A percentile compares a stretch with the other conserved stretches of the same genome.
Evolutionary conservation across 2,797 vertebrate species (phyloP).

Genomic region (Leptatherina wallacei): DNA sequence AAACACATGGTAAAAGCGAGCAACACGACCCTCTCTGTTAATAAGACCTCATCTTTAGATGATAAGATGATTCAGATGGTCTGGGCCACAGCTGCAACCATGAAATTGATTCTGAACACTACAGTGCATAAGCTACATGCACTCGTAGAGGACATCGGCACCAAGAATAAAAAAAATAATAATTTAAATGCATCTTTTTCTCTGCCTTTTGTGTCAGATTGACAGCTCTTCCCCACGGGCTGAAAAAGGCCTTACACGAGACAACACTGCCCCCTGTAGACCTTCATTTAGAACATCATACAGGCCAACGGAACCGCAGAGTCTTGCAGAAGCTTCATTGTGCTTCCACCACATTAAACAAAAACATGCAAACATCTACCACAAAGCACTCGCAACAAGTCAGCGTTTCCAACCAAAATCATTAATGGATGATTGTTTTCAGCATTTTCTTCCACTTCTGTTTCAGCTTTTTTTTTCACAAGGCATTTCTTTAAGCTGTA

Average conservation of each 20-base stretch:
- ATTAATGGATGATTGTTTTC: not conserved
- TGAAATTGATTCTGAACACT: conserved; percentile 71
- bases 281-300: conserved; percentile 15
- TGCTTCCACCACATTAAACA: not conserved
- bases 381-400: not conserved
- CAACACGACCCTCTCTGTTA: conserved; percentile 39
- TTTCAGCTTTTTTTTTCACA: no score
- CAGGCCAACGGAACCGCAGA: not conserved
- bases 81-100: conserved; percentile 53
- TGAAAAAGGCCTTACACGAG: conserved; percentile 30
- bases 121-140: conserved; percentile 58
- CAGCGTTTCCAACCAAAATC: not conserved
- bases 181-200: conserved; percentile 61
- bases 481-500: no score
- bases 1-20: conserved; percentile 42
- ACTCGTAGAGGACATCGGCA: conserved; percentile 60
- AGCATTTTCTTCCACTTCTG: not conserved
- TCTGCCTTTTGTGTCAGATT: conserved; percentile 52
- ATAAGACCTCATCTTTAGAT: conserved; percentile 64
- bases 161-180: conserved; percentile 50
- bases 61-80: conserved; percentile 61
- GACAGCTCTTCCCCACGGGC: conserved; percentile 26
- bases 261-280: conserved; percentile 83
- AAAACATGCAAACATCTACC: no score
- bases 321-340: not conserved